Evolutionary conservation across 2,113 vertebrate genomes (phyloP).

Genomic region (Tor tambroides): DNA sequence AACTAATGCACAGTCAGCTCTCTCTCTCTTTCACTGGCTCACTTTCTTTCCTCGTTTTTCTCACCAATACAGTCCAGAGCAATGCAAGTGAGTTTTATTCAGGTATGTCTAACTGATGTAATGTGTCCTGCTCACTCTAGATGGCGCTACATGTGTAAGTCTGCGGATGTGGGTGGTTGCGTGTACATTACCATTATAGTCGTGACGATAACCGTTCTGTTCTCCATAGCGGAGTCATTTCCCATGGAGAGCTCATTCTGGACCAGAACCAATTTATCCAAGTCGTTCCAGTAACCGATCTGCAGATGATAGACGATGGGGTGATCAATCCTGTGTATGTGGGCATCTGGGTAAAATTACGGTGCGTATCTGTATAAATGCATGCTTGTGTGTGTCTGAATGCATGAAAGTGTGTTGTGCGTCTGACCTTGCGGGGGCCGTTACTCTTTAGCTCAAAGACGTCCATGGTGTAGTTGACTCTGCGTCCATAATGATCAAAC

Average conservation of each 20-base stretch:
- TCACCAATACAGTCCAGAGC: conserved; percentile 26
- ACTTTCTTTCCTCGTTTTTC: neutral
- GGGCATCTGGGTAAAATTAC: neutral
- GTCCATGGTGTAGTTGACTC: conserved; percentile 98
- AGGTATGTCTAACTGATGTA: neutral
- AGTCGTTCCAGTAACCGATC: conserved; percentile 99
- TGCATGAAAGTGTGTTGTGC: neutral
- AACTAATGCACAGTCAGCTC: conserved; percentile 11
- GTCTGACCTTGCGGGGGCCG: conserved; percentile 88
- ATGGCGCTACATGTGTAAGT: conserved; percentile 18
- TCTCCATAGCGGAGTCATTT: conserved; percentile 91
- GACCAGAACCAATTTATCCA: conserved; percentile 95
- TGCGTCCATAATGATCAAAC: conserved; percentile 96
- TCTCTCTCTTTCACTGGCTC: conserved; percentile 5
- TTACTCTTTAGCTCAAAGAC: conserved; percentile 95
- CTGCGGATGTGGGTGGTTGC: conserved; percentile 50
- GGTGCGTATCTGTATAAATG: neutral
- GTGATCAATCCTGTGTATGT: conserved; percentile 2
- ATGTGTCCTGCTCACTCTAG: neutral
- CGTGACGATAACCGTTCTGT: conserved; percentile 94
- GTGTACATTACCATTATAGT: conserved; percentile 94
- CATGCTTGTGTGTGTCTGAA: conserved; percentile 30
- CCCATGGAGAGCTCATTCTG: conserved; percentile 89
- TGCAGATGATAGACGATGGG: conserved; percentile 43
- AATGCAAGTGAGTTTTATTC: neutral